Evolutionary conservation across 2,113 vertebrate genomes (phyloP).

Genomic region (Alaudala cheleensis): DNA sequence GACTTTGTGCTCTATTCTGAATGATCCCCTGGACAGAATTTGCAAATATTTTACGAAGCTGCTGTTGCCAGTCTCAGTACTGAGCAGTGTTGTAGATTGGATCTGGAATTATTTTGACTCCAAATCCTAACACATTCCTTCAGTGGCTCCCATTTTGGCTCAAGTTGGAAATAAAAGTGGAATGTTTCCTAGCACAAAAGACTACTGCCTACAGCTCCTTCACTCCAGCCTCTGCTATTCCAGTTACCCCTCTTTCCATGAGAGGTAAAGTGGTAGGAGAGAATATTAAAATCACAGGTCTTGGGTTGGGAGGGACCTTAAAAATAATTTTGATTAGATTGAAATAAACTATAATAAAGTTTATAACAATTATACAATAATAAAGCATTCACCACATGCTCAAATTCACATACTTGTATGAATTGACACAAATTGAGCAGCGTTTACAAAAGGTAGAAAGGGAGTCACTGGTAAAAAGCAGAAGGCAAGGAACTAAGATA

Average conservation of each 20-base stretch:
- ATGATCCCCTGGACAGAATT: neutral
- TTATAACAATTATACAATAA: too few relatives aligned
- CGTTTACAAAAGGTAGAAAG: neutral
- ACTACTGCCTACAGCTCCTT: neutral
- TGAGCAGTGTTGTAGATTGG: neutral
- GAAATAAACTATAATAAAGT: neutral
- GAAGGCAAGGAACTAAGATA: neutral
- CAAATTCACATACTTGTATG: neutral
- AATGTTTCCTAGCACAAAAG: neutral
- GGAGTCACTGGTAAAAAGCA: neutral
- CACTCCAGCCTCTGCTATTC: neutral
- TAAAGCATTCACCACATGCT: neutral
- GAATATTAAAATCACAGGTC: neutral
- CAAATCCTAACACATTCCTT: neutral
- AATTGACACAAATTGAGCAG: neutral
- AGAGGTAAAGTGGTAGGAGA: neutral
- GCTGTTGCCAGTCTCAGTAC: neutral
- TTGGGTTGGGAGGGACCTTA: neutral
- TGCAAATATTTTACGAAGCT: neutral
- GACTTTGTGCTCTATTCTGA: neutral
- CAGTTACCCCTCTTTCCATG: fast-evolving
- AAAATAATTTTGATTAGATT: neutral
- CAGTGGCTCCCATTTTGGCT: neutral
- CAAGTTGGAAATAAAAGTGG: neutral
- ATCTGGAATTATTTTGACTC: neutral